Percentiles rank a stretch among this genome's conserved stretches.
Conservation (phyloP, 2,113 vertebrate species). For the Columba janthina region DNA sequence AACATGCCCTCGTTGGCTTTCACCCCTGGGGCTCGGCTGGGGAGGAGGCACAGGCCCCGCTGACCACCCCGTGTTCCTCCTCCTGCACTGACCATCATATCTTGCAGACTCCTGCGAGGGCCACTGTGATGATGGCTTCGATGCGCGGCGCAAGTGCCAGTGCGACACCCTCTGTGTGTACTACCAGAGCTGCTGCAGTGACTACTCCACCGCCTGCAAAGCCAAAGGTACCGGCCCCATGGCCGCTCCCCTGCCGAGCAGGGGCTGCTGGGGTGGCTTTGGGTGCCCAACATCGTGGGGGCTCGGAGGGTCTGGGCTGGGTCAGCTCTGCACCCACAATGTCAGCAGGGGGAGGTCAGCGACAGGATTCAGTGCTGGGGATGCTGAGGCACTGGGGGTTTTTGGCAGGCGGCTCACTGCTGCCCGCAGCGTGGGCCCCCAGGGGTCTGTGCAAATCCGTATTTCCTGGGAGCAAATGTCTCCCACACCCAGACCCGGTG, state of each 20-base stretch:
- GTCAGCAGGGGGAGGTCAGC: accelerated
- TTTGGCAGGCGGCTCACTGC: not conserved
- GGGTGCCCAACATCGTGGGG: accelerated
- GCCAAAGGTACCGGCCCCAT: conserved; percentile 71
- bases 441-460: accelerated
- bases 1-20: accelerated
- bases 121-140: conserved; percentile 85
- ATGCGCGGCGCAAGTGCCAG: conserved; percentile 80
- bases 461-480: not conserved
- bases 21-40: not conserved
- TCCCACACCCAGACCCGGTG: not conserved
- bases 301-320: not conserved
- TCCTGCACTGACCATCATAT: not conserved
- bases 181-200: conserved; percentile 92
- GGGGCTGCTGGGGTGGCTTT: accelerated
- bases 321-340: not conserved
- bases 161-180: conserved; percentile 92
- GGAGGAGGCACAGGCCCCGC: accelerated
- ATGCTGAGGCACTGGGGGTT: not conserved
- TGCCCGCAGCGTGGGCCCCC: accelerated
- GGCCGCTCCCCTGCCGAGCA: not conserved
- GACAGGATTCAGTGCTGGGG: not conserved
- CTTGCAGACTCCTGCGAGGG: conserved; percentile 85
- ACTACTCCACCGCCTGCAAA: conserved; percentile 80
- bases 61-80: accelerated